These are phyloP conservation scores for Meriones unguiculatus DNA, from an alignment of 2,113 vertebrate genomes.

Conservation along the genomic window DNA sequence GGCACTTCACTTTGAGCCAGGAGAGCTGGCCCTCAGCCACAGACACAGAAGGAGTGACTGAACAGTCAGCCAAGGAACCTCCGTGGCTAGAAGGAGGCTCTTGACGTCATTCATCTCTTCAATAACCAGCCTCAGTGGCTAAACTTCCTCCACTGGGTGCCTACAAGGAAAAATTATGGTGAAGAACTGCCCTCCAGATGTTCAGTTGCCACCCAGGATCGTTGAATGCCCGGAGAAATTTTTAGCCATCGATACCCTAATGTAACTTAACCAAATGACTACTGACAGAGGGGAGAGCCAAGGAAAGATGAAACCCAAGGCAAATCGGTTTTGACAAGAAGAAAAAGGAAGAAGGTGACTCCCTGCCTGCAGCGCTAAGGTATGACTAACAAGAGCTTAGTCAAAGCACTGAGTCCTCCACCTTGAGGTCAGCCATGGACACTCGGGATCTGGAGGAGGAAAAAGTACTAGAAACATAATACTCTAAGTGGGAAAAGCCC, in stretches of 20 bases:
- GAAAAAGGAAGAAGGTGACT: not conserved
- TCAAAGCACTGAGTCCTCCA: not conserved
- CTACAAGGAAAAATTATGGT: not conserved
- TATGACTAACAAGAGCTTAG: not conserved
- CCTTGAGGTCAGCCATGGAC: not conserved
- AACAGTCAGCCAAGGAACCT: slow-evolving; percentile 44
- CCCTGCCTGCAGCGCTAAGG: not conserved
- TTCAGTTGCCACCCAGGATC: not conserved
- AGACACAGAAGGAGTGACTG: not conserved
- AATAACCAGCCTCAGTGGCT: not conserved
- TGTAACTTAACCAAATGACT: not conserved
- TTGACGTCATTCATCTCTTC: not conserved
- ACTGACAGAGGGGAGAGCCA: not conserved
- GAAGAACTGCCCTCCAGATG: not conserved
- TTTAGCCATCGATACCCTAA: not conserved
- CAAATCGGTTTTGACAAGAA: slow-evolving; percentile 15
- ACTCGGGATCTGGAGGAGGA: not conserved
- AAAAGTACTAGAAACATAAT: not conserved
- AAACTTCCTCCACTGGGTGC: not conserved
- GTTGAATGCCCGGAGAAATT: not conserved
- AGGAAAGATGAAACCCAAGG: not conserved
- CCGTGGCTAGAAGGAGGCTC: not conserved
- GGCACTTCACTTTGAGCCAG: slow-evolving; percentile 1
- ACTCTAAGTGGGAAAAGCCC: not conserved
- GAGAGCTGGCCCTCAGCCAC: not conserved